These are phyloP conservation scores for Silurus lanzhouensis DNA, from an alignment of 2,797 vertebrate species.

Conservation along the genomic window DNA sequence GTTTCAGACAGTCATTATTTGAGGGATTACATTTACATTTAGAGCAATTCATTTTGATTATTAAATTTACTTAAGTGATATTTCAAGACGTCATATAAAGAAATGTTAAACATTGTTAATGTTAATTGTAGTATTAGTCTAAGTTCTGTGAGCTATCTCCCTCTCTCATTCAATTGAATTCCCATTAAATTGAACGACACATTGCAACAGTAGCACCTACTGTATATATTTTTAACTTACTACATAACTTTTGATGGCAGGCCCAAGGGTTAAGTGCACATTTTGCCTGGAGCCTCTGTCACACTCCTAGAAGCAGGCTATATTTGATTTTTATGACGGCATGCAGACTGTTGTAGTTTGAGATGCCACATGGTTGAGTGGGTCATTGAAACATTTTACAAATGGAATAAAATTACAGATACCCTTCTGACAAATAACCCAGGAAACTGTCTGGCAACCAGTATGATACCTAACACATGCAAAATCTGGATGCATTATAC, in stretches of 20 bases:
- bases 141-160: not conserved
- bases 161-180: not conserved
- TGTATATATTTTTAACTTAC: conserved; percentile 13
- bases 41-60: not conserved
- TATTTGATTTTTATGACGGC: conserved; percentile 39
- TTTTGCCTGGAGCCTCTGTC: conserved; percentile 34
- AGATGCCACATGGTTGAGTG: conserved; percentile 18
- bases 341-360: conserved; percentile 20
- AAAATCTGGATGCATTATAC: conserved; percentile 1
- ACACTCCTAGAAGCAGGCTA: conserved; percentile 14
- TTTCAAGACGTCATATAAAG: not conserved
- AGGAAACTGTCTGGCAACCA: conserved; percentile 14
- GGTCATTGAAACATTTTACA: conserved; percentile 25
- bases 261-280: conserved; percentile 30
- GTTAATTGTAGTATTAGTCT: not conserved
- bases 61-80: not conserved
- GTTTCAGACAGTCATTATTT: not conserved
- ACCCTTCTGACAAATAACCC: not conserved
- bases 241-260: conserved; percentile 14
- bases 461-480: not conserved
- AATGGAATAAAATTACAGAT: conserved; percentile 22
- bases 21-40: not conserved
- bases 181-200: not conserved
- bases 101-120: not conserved
- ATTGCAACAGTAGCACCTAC: conserved; percentile 21